A percentile compares a stretch with the other conserved stretches of the same genome.
These are phyloP conservation scores for Poliocrania exsul DNA, from an alignment of 2,797 vertebrate species.

Conservation along the genomic window DNA sequence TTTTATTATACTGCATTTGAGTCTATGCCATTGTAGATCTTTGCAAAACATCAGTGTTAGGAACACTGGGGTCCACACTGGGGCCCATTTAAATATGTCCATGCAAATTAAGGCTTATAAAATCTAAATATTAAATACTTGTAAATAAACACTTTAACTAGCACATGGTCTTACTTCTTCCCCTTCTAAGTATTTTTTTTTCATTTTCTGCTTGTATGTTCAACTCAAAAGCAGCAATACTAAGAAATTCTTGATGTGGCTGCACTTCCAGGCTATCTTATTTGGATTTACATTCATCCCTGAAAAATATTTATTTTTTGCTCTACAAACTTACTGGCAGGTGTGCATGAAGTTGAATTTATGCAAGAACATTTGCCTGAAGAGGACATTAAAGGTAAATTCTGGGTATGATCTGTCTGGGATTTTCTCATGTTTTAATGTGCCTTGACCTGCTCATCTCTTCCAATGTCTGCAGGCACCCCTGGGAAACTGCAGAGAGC, in stretches of 20 bases:
- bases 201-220: background rate
- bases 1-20: no score
- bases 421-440: constrained; percentile 6
- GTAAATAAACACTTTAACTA: background rate
- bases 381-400: constrained; percentile 35
- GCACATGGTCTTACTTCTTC: background rate
- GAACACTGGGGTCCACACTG: no score
- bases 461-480: background rate
- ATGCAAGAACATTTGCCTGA: background rate
- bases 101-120: background rate
- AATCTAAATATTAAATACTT: background rate
- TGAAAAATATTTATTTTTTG: background rate
- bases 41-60: no score
- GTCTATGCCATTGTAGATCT: no score
- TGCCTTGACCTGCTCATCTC: constrained; percentile 17
- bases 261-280: background rate
- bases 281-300: background rate
- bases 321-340: background rate
- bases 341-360: background rate
- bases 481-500: background rate
- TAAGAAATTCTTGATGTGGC: background rate
- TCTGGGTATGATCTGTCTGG: background rate
- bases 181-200: background rate
- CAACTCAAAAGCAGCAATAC: background rate
- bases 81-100: background rate